Conservation (phyloP, 2,797 vertebrate genomes). For the Antennarius maculatus region DNA sequence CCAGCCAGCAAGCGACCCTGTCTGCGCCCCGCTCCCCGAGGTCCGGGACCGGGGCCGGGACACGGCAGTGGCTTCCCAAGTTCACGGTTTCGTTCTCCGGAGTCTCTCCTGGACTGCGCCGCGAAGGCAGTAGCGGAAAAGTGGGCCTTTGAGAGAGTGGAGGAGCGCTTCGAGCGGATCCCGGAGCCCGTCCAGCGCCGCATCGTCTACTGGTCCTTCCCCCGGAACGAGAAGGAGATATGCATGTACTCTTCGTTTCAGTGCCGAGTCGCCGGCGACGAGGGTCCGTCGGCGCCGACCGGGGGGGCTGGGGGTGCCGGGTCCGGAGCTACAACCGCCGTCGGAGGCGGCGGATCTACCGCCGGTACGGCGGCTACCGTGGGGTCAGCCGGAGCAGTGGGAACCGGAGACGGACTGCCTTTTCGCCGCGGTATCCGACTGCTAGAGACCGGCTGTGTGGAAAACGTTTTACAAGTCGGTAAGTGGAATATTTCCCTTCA, state of each 20-base stretch:
- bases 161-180: conserved; percentile 97
- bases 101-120: conserved; percentile 94
- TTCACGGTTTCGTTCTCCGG: conserved; percentile 85
- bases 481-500: conserved; percentile 74
- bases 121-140: conserved; percentile 96
- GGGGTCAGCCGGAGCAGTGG: conserved; percentile 71
- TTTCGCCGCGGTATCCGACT: conserved; percentile 95
- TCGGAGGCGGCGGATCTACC: conserved; percentile 73
- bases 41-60: conserved; percentile 82
- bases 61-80: conserved; percentile 78
- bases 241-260: conserved; percentile 99
- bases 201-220: conserved; percentile 98
- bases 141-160: conserved; percentile 97
- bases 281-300: conserved; percentile 73
- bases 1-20: conserved; percentile 90
- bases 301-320: conserved; percentile 58
- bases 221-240: conserved; percentile 96
- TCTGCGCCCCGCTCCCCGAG: conserved; percentile 87
- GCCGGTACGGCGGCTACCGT: conserved; percentile 69
- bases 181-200: conserved; percentile 97
- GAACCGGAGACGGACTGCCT: conserved; percentile 88
- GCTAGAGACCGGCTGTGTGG: conserved; percentile 95
- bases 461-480: conserved; percentile 99
- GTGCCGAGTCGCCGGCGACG: conserved; percentile 87
- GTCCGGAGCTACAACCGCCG: conserved; percentile 70